Evolutionary conservation across 2,797 vertebrate species (phyloP), one percentile per base, ranked within the genome.

Genomic region (Manis crassicaudata): DNA sequence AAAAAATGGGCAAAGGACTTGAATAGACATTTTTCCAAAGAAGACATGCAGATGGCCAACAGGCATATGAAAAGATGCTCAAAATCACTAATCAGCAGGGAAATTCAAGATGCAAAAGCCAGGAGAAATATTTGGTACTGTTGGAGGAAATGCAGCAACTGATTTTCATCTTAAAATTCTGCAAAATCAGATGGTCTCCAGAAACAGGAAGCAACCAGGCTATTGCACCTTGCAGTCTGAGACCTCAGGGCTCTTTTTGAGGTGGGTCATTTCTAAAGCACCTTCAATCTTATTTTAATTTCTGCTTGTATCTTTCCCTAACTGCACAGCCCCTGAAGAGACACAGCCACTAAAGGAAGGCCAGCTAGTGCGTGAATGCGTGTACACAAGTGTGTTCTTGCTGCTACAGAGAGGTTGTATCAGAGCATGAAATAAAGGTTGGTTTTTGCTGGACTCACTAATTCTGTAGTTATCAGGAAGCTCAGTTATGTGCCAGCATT

Each of bases 271-370:
- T 90, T 84, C 68, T 46, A 83, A 93, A 94, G 58, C 76, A 65
- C 11, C 35, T 23, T 79, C 40, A 37, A 93, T 87, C 29, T 97
- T 77, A 91, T 93, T 98, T 96, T 97, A 91, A 87, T 92, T 98
- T 98, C 97, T 92, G 88, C 67, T 97, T 89, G 54, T 56, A 25
- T 90, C 97, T 95, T 93, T 97, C 88, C 84, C 89, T 96, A 97
- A 97, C 97, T 88, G 90, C 97, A 97, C 0, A 95, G 80, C 86
- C 88, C 94, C 96, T 92, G 14, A 93, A 91, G 60, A 97, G 95
- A 63, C 95, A 96, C 2, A 97, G 96, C 97, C 97, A 90, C 96
- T 6, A 23, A 80, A 40, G 90, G 90, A 93, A 54, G 14, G 58
- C 81, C 83, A 90, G 86, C 96, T 70, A 4, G 92, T 43, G 35